Evolutionary conservation across 2,888 invertebrate species (phyloP), one percentile per base, ranked within the genome.

Genomic region (Eumacrocentrus americanus): DNA sequence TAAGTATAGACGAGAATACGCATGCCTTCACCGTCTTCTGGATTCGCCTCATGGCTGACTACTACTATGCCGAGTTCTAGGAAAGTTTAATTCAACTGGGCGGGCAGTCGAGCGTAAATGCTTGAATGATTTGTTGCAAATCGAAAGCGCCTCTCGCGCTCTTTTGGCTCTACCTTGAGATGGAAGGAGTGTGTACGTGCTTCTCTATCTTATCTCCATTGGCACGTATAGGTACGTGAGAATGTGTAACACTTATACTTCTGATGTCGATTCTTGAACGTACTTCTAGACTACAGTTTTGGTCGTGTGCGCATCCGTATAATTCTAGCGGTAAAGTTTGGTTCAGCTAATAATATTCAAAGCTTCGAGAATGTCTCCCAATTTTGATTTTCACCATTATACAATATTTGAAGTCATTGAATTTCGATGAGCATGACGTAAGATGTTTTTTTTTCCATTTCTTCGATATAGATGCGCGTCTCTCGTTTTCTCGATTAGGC

Each of bases 11-110:
- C 55, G 58, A 64, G 66, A 70, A 71, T 73, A 71, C 71, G 69
- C 68, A 62, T 68, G 65, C 65, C 63, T 67, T 58, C 46, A 58
- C 54, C 52, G 56, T 50, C 51, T 50, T 44, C 40, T 63, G 52
- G 60, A 57, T 60, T 61, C 51, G 48, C 63, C 52, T 9, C 29
- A 29, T 29, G 29, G 29, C 29, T 6, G 29, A 29, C 4, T 29
- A 29, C 29, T 6, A 29, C 29, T 6, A 29, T 9, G 29, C 29
- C 4, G 29, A 29, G 60, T 76, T 76, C 71, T 70, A 65, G 65
- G 68, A 70, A 74, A 78, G 74, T 77, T 77, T 73, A 74, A 77
- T 78, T 76, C 73, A 75, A 74, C 74, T 70, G 70, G 70, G 70
- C 67, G 72, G 65, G 65, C 71, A 75, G 71, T 66, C 68, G 70